Conservation (phyloP, 64 coral and sea anemone species). For the Orbicella faveolata region DNA sequence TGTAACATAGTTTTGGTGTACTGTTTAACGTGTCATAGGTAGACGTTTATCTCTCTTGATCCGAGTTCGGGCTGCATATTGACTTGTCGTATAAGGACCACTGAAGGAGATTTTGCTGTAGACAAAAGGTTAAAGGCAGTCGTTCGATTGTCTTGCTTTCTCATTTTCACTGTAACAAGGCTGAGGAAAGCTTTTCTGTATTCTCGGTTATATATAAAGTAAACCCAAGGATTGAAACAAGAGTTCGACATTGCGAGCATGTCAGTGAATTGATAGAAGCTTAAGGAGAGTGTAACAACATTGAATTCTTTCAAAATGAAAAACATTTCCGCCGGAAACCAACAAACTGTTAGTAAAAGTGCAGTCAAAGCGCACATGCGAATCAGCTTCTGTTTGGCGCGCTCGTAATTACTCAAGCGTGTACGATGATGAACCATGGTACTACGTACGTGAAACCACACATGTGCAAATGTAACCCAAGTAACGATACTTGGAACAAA, state of each 20-base stretch:
- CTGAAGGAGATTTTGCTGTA: too few relatives aligned
- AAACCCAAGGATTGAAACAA: conserved; percentile 55
- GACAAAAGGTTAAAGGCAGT: background rate
- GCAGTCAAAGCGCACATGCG: conserved; percentile 69
- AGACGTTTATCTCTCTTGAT: too few relatives aligned
- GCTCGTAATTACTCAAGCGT: conserved; percentile 9
- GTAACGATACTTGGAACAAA: conserved; percentile 64
- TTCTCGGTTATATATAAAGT: conserved; percentile 57
- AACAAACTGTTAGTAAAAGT: conserved; percentile 61
- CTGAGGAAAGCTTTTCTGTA: conserved; percentile 56
- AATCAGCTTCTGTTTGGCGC: conserved; percentile 41
- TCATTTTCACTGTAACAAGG: conserved; percentile 5
- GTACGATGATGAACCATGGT: background rate
- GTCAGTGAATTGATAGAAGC: conserved; percentile 47
- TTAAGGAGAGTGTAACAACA: background rate
- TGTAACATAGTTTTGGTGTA: too few relatives aligned
- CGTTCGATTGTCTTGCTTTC: background rate
- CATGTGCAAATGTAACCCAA: conserved; percentile 55
- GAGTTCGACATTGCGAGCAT: background rate
- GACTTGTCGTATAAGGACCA: too few relatives aligned
- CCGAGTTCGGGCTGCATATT: too few relatives aligned
- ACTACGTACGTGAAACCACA: conserved; percentile 1
- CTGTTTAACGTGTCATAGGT: too few relatives aligned
- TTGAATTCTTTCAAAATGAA: conserved; percentile 52
- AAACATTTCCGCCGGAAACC: conserved; percentile 63